Conservation (phyloP, 2,113 vertebrate species). For the Athene cunicularia region DNA sequence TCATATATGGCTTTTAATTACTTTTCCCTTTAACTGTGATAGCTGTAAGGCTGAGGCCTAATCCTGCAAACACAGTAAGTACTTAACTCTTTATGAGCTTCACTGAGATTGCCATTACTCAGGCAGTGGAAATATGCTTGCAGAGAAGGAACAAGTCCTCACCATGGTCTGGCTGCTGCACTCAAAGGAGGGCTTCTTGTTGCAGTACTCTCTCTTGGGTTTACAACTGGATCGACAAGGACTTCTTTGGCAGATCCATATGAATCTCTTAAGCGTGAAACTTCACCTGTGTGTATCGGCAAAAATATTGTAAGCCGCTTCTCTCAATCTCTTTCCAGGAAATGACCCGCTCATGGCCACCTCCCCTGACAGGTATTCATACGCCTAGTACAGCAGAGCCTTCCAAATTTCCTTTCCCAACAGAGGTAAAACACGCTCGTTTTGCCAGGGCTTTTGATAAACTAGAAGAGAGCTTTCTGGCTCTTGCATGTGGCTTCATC, state of each 20-base stretch:
- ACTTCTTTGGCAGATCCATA: neutral
- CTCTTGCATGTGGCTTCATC: neutral
- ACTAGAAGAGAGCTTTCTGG: neutral
- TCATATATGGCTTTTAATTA: neutral
- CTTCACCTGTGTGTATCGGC: neutral
- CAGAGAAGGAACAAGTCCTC: neutral
- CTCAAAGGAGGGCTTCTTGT: neutral
- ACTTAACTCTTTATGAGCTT: neutral
- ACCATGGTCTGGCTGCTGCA: rapidly evolving
- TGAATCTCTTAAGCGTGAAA: neutral
- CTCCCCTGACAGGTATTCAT: slow-evolving; percentile 87
- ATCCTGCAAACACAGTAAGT: neutral
- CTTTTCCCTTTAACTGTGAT: neutral
- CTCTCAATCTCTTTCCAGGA: slow-evolving; percentile 78
- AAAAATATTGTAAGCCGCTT: neutral
- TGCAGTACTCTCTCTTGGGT: rapidly evolving
- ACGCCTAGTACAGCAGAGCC: slow-evolving; percentile 82
- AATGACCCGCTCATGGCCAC: slow-evolving; percentile 94
- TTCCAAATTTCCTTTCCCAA: slow-evolving; percentile 80
- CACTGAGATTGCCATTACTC: neutral
- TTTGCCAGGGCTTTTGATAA: neutral
- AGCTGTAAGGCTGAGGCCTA: neutral
- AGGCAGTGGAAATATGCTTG: neutral
- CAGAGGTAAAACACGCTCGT: slow-evolving; percentile 77
- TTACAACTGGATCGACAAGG: rapidly evolving